Base-by-base conservation (phyloP, 2,888 invertebrate genomes). In the Temnothorax rugatulus region DNA sequence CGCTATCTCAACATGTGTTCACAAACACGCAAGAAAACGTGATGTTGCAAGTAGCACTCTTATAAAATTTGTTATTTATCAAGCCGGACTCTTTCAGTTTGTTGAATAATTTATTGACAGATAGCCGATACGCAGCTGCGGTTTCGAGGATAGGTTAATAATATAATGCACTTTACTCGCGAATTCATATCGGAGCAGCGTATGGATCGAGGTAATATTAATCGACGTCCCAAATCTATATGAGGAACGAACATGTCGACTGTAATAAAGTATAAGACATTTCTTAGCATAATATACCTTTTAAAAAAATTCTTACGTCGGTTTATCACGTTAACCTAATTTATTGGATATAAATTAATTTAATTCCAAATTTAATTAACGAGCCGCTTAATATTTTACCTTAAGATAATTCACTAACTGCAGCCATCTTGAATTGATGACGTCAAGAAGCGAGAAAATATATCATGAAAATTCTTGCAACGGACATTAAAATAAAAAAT, bases 21-120 rank as follows among this genome's bases (percentile, higher is more conserved):
- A n/a, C 57, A 59, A 57, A 68, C 44, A 34, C 5, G 34, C 13
- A 69, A 59, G 34, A 47, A 47, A 79, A 69, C 59, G 38, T 59
- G 34, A 59, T 34, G 79, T 41, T 38, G 3, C 44, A 47, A 69
- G 38, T 59, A 79, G 59, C 18, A 68, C 69, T 59, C 13, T 79
- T 69, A 79, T 59, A 47, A 71, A 71, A 81, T 81, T 71, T 69
- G 59, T 79, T 81, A 81, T 71, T 71, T 81, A 79, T 50, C 71
- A 61, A 61, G 38, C 34, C 25, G 38, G 57, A 66, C 71, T 59
- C 47, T 81, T 81, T 81, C 18, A 61, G 47, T 61, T 71, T 38
- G 59, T 61, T 81, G 71, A 81, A 81, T 81, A 81, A 71, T 81
- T 81, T 59, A 81, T 71, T 81, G 79, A 81, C 59, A 81, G 71